Conservation (phyloP, 2,113 vertebrate species). For the Lucifuga dentata region DNA sequence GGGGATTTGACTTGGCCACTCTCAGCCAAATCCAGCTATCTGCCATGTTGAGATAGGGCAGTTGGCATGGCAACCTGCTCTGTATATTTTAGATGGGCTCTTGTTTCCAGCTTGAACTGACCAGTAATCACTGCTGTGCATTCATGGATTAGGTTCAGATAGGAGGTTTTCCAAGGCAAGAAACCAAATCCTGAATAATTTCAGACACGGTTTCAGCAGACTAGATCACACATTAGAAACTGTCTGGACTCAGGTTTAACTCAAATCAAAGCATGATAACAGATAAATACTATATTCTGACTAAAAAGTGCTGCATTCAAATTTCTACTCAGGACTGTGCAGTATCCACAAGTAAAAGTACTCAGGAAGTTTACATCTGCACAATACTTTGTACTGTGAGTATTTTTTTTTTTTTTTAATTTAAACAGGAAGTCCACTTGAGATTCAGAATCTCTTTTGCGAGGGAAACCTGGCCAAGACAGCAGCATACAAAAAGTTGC, state of each 20-base stretch:
- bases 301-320: too few species aligned
- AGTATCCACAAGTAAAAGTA: too few species aligned
- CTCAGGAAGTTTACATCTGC: too few species aligned
- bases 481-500: too few species aligned
- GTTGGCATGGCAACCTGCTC: constrained; percentile 83
- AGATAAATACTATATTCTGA: too few species aligned
- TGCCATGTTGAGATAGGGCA: constrained; percentile 77
- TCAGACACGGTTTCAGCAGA: constrained; percentile 24
- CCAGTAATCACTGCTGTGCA: constrained; percentile 76
- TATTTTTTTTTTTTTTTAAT: too few species aligned
- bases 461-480: too few species aligned
- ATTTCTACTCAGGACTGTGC: too few species aligned
- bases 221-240: constrained; percentile 15
- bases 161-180: constrained; percentile 49
- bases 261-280: too few species aligned
- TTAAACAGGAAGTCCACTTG: too few species aligned
- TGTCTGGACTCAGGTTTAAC: constrained; percentile 2
- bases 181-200: constrained; percentile 67
- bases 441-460: too few species aligned
- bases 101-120: constrained; percentile 81
- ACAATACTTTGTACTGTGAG: too few species aligned
- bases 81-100: constrained; percentile 77
- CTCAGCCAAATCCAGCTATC: constrained; percentile 86
- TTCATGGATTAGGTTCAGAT: constrained; percentile 79
- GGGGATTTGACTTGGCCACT: constrained; percentile 80